Percentiles rank a stretch among this genome's conserved stretches.
These are phyloP conservation scores for Chaetogeoica ovagalla DNA, from an alignment of 2,888 invertebrate species.

Conservation along the genomic window DNA sequence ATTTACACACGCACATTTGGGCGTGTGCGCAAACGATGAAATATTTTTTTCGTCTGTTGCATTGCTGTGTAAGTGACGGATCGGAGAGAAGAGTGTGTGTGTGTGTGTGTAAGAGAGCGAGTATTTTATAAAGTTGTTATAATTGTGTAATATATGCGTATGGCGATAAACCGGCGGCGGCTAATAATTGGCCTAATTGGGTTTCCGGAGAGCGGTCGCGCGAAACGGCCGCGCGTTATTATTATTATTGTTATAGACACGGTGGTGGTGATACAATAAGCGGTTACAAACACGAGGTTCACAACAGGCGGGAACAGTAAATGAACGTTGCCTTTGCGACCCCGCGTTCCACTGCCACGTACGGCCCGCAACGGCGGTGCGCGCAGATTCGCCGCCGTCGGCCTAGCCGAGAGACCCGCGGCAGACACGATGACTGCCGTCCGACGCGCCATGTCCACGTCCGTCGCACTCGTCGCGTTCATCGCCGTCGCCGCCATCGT, in stretches of 20 bases:
- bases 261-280: too few relatives aligned
- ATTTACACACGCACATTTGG: too few relatives aligned
- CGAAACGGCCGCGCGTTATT: too few relatives aligned
- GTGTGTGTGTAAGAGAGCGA: background rate
- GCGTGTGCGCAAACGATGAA: background rate
- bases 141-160: background rate
- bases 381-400: background rate
- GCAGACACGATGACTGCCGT: background rate
- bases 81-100: too few relatives aligned
- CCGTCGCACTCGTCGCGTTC: background rate
- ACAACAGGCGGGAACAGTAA: background rate
- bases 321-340: background rate
- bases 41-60: too few relatives aligned
- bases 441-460: slow-evolving; percentile 16
- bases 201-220: slow-evolving; percentile 22
- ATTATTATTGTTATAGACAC: too few relatives aligned
- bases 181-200: slow-evolving; percentile 48
- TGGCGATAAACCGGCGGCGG: slow-evolving; percentile 5
- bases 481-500: slow-evolving; percentile 10
- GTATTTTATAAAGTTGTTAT: too few relatives aligned
- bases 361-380: background rate
- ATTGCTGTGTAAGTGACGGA: too few relatives aligned
- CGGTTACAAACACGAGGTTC: too few relatives aligned
- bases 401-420: too few relatives aligned
- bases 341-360: background rate